Evolutionary conservation across 1,140 invertebrate species (phyloP).

Genomic region (Notospermus geniculatus): DNA sequence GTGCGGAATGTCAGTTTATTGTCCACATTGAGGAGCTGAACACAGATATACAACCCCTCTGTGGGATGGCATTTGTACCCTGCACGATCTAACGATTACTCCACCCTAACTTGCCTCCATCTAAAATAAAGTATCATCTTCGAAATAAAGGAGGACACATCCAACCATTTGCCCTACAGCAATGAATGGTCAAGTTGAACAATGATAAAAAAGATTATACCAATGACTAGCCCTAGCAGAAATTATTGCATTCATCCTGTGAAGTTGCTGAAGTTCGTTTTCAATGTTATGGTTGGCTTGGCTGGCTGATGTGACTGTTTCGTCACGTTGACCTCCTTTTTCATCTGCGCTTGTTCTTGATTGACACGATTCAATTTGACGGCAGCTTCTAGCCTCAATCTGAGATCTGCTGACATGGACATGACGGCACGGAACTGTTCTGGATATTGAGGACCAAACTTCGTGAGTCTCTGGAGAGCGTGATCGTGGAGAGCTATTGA

Average conservation of each 20-base stretch:
- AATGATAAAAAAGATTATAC: no score
- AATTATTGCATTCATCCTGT: conserved; percentile 21
- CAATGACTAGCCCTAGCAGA: no score
- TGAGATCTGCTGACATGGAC: conserved; percentile 74
- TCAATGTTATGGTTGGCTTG: conserved; percentile 85
- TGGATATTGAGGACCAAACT: conserved; percentile 75
- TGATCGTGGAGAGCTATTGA: conserved; percentile 76
- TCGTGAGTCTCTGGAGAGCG: conserved; percentile 82
- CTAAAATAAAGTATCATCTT: no score
- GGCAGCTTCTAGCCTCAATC: conserved; percentile 79
- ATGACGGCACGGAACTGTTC: conserved; percentile 90
- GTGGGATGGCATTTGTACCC: no score
- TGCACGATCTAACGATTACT: no score
- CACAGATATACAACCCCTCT: no score
- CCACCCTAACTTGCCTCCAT: no score
- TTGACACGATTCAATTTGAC: conserved; percentile 65
- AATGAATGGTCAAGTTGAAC: no score
- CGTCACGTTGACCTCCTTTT: conserved; percentile 53
- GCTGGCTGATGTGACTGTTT: conserved; percentile 60
- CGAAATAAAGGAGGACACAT: no score
- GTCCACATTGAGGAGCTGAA: no score
- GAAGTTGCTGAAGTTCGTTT: conserved; percentile 93
- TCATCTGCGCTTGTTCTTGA: conserved; percentile 57
- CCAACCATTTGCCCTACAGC: no score
- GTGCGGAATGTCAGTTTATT: no score